Evolutionary conservation across 30 jellyfish, hydroid and myxozoan species (phyloP).

Genomic region (Aurelia sp.): DNA sequence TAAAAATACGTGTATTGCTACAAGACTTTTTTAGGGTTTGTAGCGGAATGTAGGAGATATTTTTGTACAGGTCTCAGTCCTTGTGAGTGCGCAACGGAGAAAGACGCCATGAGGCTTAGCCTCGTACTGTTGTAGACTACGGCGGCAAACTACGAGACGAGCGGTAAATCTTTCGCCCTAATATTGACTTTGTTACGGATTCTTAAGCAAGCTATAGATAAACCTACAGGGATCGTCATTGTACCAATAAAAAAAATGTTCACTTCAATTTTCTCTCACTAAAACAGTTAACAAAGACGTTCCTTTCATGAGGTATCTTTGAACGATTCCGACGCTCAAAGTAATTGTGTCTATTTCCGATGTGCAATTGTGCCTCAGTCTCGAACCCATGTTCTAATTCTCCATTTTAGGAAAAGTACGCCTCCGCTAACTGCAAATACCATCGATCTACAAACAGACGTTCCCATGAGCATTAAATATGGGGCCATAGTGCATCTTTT

Average conservation of each 20-base stretch:
- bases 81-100: background rate
- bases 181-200: conserved; percentile 1
- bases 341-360: conserved; percentile 22
- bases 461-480: background rate
- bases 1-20: too few species aligned
- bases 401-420: background rate
- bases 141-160: conserved; percentile 22
- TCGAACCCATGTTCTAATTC: conserved; percentile 11
- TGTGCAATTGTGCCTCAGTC: conserved; percentile 12
- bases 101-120: conserved; percentile 66
- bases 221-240: background rate
- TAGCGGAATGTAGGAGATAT: background rate
- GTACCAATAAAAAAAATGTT: background rate
- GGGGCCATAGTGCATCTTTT: conserved; percentile 2
- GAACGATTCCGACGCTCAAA: conserved; percentile 8
- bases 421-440: background rate
- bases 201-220: conserved; percentile 14
- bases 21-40: too few species aligned
- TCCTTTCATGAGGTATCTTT: conserved; percentile 7
- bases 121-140: conserved; percentile 52
- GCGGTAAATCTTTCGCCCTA: conserved; percentile 33
- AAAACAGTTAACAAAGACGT: conserved; percentile 8
- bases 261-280: background rate
- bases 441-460: background rate
- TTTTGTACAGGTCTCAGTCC: background rate